A percentile compares a stretch with the other conserved stretches of the same genome.
Conservation (phyloP, 2,113 vertebrate species). For the Myocastor coypus region DNA sequence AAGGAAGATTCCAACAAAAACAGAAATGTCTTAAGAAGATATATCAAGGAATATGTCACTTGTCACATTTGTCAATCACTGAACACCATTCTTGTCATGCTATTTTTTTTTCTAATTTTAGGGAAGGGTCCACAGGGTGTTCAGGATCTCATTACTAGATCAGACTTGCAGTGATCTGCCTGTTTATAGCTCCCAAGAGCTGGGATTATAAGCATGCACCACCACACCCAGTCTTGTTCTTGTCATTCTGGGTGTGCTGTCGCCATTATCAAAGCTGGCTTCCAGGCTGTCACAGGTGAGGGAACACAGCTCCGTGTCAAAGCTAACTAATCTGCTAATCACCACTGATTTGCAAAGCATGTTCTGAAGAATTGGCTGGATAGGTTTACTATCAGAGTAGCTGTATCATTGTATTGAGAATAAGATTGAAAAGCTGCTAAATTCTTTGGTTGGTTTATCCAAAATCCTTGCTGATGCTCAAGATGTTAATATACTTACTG, state of each 20-base stretch:
- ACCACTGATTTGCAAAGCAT: too few relatives aligned
- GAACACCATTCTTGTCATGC: background rate
- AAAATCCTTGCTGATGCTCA: background rate
- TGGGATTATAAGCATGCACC: too few relatives aligned
- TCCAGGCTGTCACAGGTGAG: slow-evolving; percentile 99
- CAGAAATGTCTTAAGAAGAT: too few relatives aligned
- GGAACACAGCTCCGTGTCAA: slow-evolving; percentile 89
- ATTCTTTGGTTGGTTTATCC: slow-evolving; percentile 80
- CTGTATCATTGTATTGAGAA: slow-evolving; percentile 86
- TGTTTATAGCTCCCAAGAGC: too few relatives aligned
- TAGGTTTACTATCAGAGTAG: slow-evolving; percentile 76
- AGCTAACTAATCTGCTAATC: too few relatives aligned
- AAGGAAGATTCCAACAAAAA: too few relatives aligned
- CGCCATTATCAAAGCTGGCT: slow-evolving; percentile 99
- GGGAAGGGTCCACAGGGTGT: too few relatives aligned
- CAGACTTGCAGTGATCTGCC: too few relatives aligned
- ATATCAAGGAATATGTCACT: too few relatives aligned
- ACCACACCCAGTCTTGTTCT: background rate
- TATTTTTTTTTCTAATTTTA: too few relatives aligned
- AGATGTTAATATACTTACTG: background rate
- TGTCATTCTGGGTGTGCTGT: slow-evolving; percentile 67
- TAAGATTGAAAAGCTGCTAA: slow-evolving; percentile 84
- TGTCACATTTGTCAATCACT: too few relatives aligned
- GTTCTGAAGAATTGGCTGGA: background rate
- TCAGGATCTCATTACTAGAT: too few relatives aligned